phyloP scores from a whole-genome alignment of 2,113 vertebrate species.

The Cheilinus undulatus region DNA sequence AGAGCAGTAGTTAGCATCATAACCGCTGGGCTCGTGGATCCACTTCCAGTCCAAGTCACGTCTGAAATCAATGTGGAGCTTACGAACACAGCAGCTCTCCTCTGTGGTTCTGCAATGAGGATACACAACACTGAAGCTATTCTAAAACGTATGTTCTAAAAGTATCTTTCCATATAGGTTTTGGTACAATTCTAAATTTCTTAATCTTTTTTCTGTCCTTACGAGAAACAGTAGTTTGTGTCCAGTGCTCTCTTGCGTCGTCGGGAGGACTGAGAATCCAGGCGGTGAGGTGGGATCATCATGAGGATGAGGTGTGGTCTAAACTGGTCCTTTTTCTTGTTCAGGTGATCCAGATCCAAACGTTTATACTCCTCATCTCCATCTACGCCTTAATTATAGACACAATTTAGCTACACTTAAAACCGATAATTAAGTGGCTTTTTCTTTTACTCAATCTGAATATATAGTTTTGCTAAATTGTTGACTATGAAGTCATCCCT shows the following conservation, averaged over 20 bases:
- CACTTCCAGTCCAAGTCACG: constrained; percentile 96
- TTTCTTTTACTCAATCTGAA: background rate
- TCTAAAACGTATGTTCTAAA: too few relatives aligned
- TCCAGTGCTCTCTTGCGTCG: constrained; percentile 93
- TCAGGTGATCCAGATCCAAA: constrained; percentile 87
- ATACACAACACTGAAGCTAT: background rate
- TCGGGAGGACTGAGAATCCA: constrained; percentile 84
- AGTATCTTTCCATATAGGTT: too few relatives aligned
- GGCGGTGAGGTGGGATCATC: constrained; percentile 93
- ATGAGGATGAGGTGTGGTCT: constrained; percentile 93
- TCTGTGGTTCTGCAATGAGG: constrained; percentile 85
- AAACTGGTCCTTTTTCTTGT: constrained; percentile 88
- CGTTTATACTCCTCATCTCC: constrained; percentile 89
- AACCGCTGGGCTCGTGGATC: constrained; percentile 96
- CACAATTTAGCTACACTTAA: background rate
- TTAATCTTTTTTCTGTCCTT: too few relatives aligned
- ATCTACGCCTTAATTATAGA: constrained; percentile 85
- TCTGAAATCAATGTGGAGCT: constrained; percentile 94
- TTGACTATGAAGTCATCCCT: constrained; percentile 13
- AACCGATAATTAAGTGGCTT: constrained; percentile 8
- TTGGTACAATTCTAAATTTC: too few relatives aligned
- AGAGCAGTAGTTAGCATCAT: constrained; percentile 95
- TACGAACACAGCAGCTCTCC: constrained; percentile 93
- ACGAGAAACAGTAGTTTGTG: constrained; percentile 95
- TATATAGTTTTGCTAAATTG: constrained; percentile 18